Conservation (phyloP, 2,797 vertebrate genomes). For the Iguana delicatissima region DNA sequence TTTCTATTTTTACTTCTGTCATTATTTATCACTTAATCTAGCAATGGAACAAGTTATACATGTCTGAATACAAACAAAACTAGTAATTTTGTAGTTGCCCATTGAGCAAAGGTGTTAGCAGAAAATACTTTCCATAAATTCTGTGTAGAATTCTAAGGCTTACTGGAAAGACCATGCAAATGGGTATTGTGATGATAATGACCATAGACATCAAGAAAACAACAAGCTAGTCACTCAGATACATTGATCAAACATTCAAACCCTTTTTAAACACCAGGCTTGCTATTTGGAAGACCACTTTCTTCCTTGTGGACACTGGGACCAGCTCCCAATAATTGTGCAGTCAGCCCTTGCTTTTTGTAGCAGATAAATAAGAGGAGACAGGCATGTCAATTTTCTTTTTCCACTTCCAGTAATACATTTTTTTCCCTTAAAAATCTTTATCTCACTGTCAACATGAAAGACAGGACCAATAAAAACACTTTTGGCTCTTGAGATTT, state of each 20-base stretch:
- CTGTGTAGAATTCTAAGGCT: not conserved
- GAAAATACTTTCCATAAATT: constrained; percentile 19
- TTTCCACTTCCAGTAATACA: constrained; percentile 15
- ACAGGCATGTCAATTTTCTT: not conserved
- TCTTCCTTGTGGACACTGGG: constrained; percentile 26
- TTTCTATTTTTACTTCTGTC: not conserved
- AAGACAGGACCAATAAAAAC: constrained; percentile 15
- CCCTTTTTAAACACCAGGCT: not conserved
- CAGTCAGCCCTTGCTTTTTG: not conserved
- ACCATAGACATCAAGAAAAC: not conserved
- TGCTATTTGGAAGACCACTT: constrained; percentile 15
- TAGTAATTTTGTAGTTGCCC: constrained; percentile 30
- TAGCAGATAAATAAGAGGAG: constrained; percentile 24
- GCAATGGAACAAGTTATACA: not conserved
- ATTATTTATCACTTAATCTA: constrained; percentile 12
- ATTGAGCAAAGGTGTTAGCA: not conserved
- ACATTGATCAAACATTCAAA: constrained; percentile 20
- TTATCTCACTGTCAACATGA: not conserved
- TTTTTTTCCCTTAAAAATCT: constrained; percentile 23
- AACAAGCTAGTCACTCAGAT: not conserved
- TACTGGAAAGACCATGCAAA: not conserved
- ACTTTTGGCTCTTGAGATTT: constrained; percentile 3
- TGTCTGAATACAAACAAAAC: not conserved
- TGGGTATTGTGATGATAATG: not conserved
- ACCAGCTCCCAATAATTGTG: not conserved